Evolutionary conservation across 2,888 invertebrate genomes (phyloP), one percentile per base, ranked within the genome.

Genomic region (Tillus elongatus): DNA sequence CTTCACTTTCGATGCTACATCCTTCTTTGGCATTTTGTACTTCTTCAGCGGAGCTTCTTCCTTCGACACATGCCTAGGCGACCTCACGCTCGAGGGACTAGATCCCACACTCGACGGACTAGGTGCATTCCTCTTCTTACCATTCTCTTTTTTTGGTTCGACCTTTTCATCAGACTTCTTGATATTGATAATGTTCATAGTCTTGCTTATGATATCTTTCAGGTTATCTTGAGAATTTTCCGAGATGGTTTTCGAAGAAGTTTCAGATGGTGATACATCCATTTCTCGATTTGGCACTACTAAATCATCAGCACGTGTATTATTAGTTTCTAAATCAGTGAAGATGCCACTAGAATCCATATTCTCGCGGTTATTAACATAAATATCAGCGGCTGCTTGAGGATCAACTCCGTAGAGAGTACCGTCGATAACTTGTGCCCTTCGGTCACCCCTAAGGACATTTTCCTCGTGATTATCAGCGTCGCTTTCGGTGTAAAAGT

Each of bases 281-380:
- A 49, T 53, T 24, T 52, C 51, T 40, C 37, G 46, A 39, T 40
- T 45, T 33, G 34, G 47, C 38, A 35, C 40, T 37, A 16, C 44
- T 38, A 27, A 11, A 12, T 41, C 41, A 13, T 41, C 64, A 3
- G 63, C 58, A 34, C 67, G 67, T 39, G 74, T 72, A 51, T 83
- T 82, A 51, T 83, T 82, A 50, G 81, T 82, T 60, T 88, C 88
- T 43, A 87, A 77, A 60, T 89, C 89, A 1, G 89, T 89, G 56
- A 87, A 89, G 33, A 89, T 82, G 0, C 89, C 89, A 56, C 88
- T 88, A 0, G 88, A 89, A 58, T 89, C 89, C 89, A 89, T 89
- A 54, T 88, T 88, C 61, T 88, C 87, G 11, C 60, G 52, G 45
- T 64, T 66, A 41, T 68, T 68, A 2, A 69, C 70, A 44, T 70